Conservation (phyloP, 2,113 vertebrate species). For the Hassar affinis region DNA sequence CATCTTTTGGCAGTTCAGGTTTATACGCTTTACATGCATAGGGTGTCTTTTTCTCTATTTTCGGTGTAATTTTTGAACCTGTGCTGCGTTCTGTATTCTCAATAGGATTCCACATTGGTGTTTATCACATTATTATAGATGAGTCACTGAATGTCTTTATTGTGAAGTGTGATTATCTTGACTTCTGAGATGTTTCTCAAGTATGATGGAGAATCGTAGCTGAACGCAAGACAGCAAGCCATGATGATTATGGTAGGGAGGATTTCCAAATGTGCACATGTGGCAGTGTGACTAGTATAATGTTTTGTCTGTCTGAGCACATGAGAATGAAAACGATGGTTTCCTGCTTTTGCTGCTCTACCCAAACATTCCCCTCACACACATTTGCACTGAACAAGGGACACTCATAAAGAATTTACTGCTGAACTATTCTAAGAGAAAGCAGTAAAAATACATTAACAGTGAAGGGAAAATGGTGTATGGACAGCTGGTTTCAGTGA, state of each 20-base stretch:
- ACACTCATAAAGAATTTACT: constrained; percentile 68
- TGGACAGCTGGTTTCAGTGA: constrained; percentile 26
- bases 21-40: background rate
- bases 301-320: background rate
- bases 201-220: background rate
- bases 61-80: background rate
- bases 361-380: constrained; percentile 5
- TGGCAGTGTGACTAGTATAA: background rate
- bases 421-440: constrained; percentile 63
- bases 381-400: background rate
- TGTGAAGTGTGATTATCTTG: too few relatives aligned
- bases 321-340: background rate
- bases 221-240: background rate
- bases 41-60: background rate
- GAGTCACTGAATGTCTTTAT: too few relatives aligned
- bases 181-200: background rate
- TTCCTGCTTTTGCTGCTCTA: background rate
- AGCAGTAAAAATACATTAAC: constrained; percentile 56
- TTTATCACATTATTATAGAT: too few relatives aligned
- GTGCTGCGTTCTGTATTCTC: background rate
- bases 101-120: too few relatives aligned
- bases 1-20: background rate
- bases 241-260: background rate
- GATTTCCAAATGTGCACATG: background rate
- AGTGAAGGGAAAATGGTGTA: constrained; percentile 25